Evolutionary conservation across 2,888 invertebrate species (phyloP), one percentile per base, ranked within the genome.

Genomic region (Criorhina ranunculi): DNA sequence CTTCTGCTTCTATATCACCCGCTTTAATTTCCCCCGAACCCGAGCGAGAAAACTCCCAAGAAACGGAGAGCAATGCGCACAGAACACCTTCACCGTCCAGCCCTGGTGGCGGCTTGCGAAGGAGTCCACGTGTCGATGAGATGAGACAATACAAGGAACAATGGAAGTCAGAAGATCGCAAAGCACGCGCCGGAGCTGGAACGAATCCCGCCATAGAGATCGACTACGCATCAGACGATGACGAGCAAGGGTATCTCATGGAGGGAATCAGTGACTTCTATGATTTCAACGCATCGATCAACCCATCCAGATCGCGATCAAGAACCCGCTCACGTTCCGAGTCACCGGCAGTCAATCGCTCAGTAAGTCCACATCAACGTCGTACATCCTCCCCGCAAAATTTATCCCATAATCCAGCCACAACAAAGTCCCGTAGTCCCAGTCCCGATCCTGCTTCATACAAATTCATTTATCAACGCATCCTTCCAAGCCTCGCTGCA

Each of bases 191-290:
- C 87, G 3, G 73, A 24, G 57, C 73, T 11, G 37, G 44, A 7
- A 35, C 35, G n/a, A 83, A 78, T 51, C 83, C 83, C 2, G 57
- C 60, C 5, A 88, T 89, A 11, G 86, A 75, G 9, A 60, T 91
- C 6, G 88, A 88, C 2, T 79, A 72, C 17, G 86, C 89, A 12
- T 87, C 89, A 11, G 91, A 91, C 35, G 89, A 88, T n/a, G 90
- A 91, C 87, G 80, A 89, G 33, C 83, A 90, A 15, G 91, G 89
- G 0, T 77, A 90, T 3, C 60, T 91, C 0, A 88, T 91, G 88
- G 90, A 91, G 85, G 91, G 91, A 0, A 76, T 91, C 2, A 91
- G 92, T 82, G 91, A 92, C 60, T 91, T 91, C 44, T 91, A 91
- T 24, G 91, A 91, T 49, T 91, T 91, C 66, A 89, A 90, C 7